Evolutionary conservation across 1,140 invertebrate genomes (phyloP), one percentile per base, ranked within the genome.

Genomic region (Aphaenogaster ashmeadi): DNA sequence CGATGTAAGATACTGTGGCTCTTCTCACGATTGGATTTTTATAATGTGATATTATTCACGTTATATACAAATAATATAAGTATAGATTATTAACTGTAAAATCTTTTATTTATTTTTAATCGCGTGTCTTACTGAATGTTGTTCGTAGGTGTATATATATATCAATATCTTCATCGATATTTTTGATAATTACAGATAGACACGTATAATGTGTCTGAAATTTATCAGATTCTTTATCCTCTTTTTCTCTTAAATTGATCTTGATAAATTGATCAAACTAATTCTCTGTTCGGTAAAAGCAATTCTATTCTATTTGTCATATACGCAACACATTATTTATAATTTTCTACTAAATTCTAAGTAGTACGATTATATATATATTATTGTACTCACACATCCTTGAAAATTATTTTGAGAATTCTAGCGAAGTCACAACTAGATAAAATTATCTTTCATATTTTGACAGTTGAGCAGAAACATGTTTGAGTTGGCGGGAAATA

Each of bases 21-120:
- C 41, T 50, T 27, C 86, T 36, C 33, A 60, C 11, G 13, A 36
- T 79, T 47, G 33, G 13, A 58, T 58, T 56, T 81, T 62, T 11
- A 88, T 56, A 79, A 84, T 87, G 66, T 87, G 79, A 90, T 87
- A 88, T 71, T 83, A 89, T 87, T 90, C 67, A 27, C 21, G 62
- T 88, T 90, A 67, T 60, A 21, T 67, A 27, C 21, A 27, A 79
- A 52, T 41, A 33, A 80, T n/a, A 69, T 5, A 66, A 52, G 0
- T 66, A 58, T 89, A 71, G 13, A 44, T 52, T 8, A 9, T 79
- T 72, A 41, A 54, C 13, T 41, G 47, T 38, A 27, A 69, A 56
- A 41, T 44, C 44, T n/a, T 58, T 33, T 5, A 7, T 79, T 87
- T 74, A 52, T n/a, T 58, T 27, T 38, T 21, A 38, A n/a, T 11